These are phyloP conservation scores for Dysmachus trigonus DNA, from an alignment of 2,888 invertebrate species.

Conservation along the genomic window DNA sequence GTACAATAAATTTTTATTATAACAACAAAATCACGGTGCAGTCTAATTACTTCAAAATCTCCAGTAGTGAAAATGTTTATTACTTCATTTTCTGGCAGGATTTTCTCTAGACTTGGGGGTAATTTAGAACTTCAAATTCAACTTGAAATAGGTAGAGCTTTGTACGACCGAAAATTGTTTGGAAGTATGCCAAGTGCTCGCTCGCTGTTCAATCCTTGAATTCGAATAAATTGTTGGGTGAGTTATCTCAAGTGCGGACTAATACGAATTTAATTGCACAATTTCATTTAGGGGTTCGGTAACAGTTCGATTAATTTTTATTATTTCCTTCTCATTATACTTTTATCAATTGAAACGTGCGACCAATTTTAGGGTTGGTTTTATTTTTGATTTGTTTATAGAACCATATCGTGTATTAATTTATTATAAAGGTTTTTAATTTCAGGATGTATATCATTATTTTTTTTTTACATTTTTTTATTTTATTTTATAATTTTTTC, in stretches of 20 bases:
- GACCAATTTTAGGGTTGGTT: not conserved
- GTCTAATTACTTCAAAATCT: not conserved
- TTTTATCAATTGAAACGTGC: not conserved
- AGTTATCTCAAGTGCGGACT: conserved; percentile 12
- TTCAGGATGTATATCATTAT: no score
- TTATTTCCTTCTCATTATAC: not conserved
- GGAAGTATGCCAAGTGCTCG: conserved; percentile 4
- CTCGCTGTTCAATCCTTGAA: not conserved
- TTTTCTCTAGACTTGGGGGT: not conserved
- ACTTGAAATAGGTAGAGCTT: not conserved
- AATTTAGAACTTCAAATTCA: not conserved
- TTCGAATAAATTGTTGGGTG: not conserved
- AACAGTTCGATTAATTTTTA: conserved; percentile 11
- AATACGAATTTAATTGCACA: conserved; percentile 32
- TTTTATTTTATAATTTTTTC: no score
- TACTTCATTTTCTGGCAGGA: not conserved
- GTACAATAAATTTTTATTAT: not conserved
- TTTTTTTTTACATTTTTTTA: no score
- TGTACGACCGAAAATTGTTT: not conserved
- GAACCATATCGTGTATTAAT: not conserved
- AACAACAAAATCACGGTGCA: not conserved
- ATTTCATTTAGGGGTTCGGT: not conserved
- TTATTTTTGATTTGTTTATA: not conserved
- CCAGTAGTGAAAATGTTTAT: not conserved
- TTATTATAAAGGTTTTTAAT: no score